These are phyloP conservation scores for Platanista minor DNA, from an alignment of 2,113 vertebrate species.

Conservation along the genomic window DNA sequence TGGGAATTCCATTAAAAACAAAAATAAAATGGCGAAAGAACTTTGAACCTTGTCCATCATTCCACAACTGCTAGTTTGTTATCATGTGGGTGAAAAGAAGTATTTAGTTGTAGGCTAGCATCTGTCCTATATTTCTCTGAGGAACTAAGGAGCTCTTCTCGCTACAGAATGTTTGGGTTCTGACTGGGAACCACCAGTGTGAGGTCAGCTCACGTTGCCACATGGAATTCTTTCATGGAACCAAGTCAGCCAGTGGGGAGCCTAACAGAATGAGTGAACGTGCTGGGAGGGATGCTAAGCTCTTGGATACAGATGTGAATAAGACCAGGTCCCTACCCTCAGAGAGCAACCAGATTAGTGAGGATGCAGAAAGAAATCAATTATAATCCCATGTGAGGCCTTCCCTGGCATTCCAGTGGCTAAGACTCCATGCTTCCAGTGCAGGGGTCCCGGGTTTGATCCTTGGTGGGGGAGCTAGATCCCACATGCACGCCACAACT, in stretches of 20 bases:
- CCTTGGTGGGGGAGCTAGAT: too few relatives aligned
- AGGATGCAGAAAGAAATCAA: background rate
- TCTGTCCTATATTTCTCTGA: background rate
- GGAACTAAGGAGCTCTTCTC: background rate
- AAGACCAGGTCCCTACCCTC: background rate
- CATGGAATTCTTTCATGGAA: background rate
- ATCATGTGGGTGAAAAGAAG: background rate
- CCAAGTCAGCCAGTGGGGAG: background rate
- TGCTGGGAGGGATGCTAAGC: background rate
- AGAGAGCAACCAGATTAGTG: background rate
- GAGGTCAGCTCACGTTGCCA: background rate
- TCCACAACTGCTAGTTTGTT: background rate
- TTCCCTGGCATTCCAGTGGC: too few relatives aligned
- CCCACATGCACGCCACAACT: too few relatives aligned
- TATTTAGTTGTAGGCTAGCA: background rate
- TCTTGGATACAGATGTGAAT: rapidly evolving
- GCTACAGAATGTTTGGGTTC: background rate
- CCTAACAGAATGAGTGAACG: rapidly evolving
- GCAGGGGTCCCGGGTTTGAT: too few relatives aligned
- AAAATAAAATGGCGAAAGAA: background rate
- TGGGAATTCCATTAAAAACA: background rate
- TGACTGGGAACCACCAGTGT: background rate
- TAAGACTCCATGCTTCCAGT: too few relatives aligned
- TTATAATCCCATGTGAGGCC: background rate
- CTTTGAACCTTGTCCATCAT: background rate